Evolutionary conservation across 2,113 vertebrate genomes (phyloP).

Genomic region (Poecile atricapillus): DNA sequence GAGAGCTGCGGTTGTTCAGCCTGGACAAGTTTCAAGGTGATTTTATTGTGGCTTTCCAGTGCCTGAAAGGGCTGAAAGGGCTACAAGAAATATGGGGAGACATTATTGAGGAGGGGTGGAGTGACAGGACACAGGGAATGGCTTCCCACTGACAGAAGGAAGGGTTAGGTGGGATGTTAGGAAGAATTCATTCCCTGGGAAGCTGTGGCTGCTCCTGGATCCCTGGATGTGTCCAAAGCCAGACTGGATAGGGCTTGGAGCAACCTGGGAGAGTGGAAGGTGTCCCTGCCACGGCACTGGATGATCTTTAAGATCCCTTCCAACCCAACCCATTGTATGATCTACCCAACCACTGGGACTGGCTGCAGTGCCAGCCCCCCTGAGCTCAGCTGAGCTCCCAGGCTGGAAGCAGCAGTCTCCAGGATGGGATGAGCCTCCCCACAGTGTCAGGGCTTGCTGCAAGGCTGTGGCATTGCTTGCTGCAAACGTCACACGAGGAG

Average conservation of each 20-base stretch:
- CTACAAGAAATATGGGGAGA: neutral
- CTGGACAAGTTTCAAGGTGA: neutral
- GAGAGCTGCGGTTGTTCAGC: neutral
- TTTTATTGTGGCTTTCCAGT: neutral
- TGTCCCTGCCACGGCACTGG: neutral
- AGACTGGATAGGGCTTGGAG: fast-evolving
- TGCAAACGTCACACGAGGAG: neutral
- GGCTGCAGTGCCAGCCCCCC: neutral
- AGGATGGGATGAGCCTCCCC: neutral
- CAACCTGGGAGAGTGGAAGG: fast-evolving
- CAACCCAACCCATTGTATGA: neutral
- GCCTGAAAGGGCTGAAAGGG: neutral
- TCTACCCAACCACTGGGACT: fast-evolving
- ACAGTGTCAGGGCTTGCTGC: fast-evolving
- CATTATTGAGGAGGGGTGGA: neutral
- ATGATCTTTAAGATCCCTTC: neutral
- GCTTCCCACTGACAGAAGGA: neutral
- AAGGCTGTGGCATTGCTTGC: neutral
- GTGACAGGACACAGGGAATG: neutral
- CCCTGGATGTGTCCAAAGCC: neutral
- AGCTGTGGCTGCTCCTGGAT: neutral
- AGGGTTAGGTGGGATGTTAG: neutral
- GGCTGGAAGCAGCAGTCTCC: neutral
- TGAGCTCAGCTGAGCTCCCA: neutral
- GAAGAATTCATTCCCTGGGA: fast-evolving